Conservation (phyloP, 2,797 vertebrate genomes). For the Rhyacichthys aspro region DNA sequence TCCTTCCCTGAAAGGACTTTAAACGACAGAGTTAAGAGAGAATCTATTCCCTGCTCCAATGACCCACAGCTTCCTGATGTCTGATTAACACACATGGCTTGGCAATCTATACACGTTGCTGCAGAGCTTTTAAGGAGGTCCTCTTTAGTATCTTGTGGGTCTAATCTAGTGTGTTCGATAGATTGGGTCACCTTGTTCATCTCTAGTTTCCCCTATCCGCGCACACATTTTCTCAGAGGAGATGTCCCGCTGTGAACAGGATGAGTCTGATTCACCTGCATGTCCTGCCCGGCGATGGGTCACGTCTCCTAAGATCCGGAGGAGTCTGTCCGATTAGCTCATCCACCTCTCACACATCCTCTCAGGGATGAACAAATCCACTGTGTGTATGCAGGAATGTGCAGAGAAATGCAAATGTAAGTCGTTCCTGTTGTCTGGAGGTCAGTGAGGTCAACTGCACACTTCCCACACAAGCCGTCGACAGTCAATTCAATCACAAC, state of each 20-base stretch:
- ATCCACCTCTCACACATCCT: constrained; percentile 60
- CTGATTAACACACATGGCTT: constrained; percentile 70
- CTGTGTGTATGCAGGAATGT: constrained; percentile 16
- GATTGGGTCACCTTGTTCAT: constrained; percentile 32
- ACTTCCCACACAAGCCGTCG: constrained; percentile 32
- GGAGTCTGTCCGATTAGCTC: constrained; percentile 68
- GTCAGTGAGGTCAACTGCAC: constrained; percentile 46
- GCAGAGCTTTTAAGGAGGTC: constrained; percentile 47
- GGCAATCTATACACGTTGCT: constrained; percentile 58
- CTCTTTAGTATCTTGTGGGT: constrained; percentile 35
- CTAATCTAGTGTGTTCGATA: constrained; percentile 24
- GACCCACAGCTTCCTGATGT: constrained; percentile 67
- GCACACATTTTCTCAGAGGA: constrained; percentile 23
- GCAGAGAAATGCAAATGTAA: constrained; percentile 21
- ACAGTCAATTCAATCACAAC: constrained; percentile 58
- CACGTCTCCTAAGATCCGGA: constrained; percentile 53
- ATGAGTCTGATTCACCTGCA: constrained; percentile 27
- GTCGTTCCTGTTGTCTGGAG: constrained; percentile 23
- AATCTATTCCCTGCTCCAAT: constrained; percentile 73
- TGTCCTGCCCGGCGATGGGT: constrained; percentile 50
- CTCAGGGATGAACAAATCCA: constrained; percentile 41
- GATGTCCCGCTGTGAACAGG: constrained; percentile 27
- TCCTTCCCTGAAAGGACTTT: constrained; percentile 56
- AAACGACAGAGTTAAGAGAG: constrained; percentile 23
- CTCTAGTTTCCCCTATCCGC: constrained; percentile 23